Conservation (phyloP, 2,888 invertebrate species). For the Clivina fossor region DNA sequence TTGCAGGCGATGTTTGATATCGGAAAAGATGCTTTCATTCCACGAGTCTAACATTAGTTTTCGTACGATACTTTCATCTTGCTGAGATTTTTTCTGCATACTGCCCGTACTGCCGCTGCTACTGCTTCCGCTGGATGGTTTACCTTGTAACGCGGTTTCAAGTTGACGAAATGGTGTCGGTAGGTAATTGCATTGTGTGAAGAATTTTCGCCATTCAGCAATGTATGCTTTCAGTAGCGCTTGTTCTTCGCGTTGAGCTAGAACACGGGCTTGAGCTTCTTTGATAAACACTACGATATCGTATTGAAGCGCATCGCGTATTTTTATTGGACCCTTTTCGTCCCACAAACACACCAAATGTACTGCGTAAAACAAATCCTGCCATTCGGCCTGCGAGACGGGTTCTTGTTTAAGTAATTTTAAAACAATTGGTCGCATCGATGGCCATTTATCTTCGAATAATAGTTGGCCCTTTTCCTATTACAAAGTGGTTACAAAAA, state of each 20-base stretch:
- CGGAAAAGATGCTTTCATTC: slow-evolving; percentile 96
- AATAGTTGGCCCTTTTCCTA: slow-evolving; percentile 79
- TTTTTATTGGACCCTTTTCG: slow-evolving; percentile 87
- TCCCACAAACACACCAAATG: slow-evolving; percentile 98
- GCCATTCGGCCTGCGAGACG: slow-evolving; percentile 95
- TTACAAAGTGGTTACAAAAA: slow-evolving; percentile 42
- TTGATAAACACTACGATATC: slow-evolving; percentile 94
- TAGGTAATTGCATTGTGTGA: slow-evolving; percentile 95
- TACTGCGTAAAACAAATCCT: slow-evolving; percentile 93
- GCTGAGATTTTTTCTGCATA: slow-evolving; percentile 58
- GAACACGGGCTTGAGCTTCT: slow-evolving; percentile 86
- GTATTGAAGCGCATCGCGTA: slow-evolving; percentile 84
- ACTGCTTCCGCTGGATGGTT: slow-evolving; percentile 50
- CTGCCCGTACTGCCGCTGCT: slow-evolving; percentile 42
- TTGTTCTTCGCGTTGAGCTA: slow-evolving; percentile 91
- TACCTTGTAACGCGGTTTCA: slow-evolving; percentile 81
- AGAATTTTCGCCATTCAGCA: slow-evolving; percentile 97
- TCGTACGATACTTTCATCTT: slow-evolving; percentile 89
- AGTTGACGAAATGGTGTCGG: slow-evolving; percentile 94
- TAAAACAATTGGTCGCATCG: slow-evolving; percentile 90
- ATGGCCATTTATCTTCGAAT: slow-evolving; percentile 97
- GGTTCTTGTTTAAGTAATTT: slow-evolving; percentile 92
- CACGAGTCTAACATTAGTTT: slow-evolving; percentile 97
- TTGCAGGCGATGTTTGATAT: slow-evolving; percentile 90
- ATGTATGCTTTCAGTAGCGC: slow-evolving; percentile 95